These are phyloP conservation scores for Anas platyrhynchos DNA, from an alignment of 2,113 vertebrate genomes.

Conservation along the genomic window DNA sequence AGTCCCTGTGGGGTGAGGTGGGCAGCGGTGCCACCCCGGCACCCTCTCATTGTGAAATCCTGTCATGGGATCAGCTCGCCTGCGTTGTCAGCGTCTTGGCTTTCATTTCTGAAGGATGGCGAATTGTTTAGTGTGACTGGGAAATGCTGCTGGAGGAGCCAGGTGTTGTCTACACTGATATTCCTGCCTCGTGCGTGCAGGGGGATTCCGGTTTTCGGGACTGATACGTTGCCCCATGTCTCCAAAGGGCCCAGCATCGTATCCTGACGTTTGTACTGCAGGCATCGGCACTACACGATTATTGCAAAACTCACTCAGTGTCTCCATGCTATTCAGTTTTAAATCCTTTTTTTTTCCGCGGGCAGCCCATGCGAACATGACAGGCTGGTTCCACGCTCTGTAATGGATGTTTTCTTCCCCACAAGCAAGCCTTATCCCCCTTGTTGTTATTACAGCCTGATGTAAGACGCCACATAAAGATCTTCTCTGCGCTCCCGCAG, in stretches of 20 bases:
- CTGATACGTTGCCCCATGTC: neutral
- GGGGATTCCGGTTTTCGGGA: neutral
- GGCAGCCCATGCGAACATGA: neutral
- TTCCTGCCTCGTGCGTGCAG: neutral
- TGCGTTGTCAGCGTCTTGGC: neutral
- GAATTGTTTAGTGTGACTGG: neutral
- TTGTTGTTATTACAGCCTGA: neutral
- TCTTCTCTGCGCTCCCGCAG: neutral
- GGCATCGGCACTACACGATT: neutral
- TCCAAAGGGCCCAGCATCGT: neutral
- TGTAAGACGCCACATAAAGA: neutral
- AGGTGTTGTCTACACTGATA: neutral
- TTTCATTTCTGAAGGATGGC: neutral
- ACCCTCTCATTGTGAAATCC: neutral
- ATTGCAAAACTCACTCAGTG: neutral
- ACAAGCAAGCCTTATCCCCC: neutral
- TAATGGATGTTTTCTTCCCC: neutral
- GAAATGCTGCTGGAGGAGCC: neutral
- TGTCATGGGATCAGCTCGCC: neutral
- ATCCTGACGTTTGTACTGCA: neutral
- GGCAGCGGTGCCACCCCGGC: rapidly evolving
- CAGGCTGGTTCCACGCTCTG: neutral
- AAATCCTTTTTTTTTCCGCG: neutral
- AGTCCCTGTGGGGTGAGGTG: neutral
- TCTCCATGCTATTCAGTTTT: neutral